Evolutionary conservation across 2,888 invertebrate species (phyloP).

Genomic region (Drosophila buzzatii): DNA sequence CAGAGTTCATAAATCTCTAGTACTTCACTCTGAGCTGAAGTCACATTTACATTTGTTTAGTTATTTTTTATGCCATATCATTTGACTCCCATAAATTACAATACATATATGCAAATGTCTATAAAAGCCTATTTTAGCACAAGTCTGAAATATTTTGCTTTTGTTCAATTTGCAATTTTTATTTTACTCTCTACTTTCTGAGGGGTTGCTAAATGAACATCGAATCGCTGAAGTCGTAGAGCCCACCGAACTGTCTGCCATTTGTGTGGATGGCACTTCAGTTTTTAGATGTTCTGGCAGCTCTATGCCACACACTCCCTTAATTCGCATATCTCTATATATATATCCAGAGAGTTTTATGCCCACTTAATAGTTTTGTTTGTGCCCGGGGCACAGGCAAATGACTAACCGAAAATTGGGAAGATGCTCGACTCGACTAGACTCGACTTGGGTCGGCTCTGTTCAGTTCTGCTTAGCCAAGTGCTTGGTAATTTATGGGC

Average conservation of each 20-base stretch:
- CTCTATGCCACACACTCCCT: constrained; percentile 23
- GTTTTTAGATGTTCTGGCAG: constrained; percentile 31
- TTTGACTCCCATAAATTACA: constrained; percentile 1
- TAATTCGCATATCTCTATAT: constrained; percentile 25
- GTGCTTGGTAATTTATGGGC: constrained; percentile 74
- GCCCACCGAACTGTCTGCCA: constrained; percentile 34
- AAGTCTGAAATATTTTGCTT: constrained; percentile 1
- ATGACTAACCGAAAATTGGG: constrained; percentile 77
- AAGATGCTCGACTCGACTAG: constrained; percentile 51
- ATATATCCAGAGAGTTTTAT: constrained; percentile 63
- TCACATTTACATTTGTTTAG: background rate
- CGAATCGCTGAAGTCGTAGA: constrained; percentile 7
- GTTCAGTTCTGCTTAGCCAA: constrained; percentile 48
- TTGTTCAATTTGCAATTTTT: constrained; percentile 3
- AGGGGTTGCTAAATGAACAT: constrained; percentile 26
- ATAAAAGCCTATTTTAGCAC: background rate
- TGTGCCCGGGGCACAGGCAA: constrained; percentile 62
- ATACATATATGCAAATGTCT: constrained; percentile 12
- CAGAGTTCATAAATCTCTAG: background rate
- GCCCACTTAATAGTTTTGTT: constrained; percentile 80
- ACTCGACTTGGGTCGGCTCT: background rate
- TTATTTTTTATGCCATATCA: background rate
- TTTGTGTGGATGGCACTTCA: constrained; percentile 48
- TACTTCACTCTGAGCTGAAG: background rate
- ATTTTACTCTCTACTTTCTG: background rate